Conservation (phyloP, 2,888 invertebrate species). For the Onchidella celtica region DNA sequence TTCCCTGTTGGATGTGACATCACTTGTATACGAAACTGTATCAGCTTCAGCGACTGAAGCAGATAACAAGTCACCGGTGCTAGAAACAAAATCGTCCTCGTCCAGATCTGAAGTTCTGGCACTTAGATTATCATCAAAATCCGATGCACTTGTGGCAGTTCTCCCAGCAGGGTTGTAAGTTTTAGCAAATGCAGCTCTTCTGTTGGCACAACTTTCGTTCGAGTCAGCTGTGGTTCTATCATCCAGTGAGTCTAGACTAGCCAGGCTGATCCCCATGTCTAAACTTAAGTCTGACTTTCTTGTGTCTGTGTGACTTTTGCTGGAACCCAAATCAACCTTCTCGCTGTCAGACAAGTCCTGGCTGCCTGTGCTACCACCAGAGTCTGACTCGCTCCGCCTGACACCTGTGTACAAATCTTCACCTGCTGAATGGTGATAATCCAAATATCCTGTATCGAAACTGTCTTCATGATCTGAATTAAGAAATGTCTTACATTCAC, state of each 20-base stretch:
- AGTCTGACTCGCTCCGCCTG: neutral
- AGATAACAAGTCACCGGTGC: neutral
- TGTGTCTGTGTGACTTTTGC: neutral
- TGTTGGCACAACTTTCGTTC: neutral
- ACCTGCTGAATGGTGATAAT: neutral
- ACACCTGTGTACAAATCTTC: neutral
- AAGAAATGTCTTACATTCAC: neutral
- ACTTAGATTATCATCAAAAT: no score
- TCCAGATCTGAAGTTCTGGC: neutral
- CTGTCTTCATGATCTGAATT: neutral
- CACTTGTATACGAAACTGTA: neutral
- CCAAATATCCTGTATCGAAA: neutral
- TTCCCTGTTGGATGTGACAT: neutral
- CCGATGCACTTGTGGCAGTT: no score
- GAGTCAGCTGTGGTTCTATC: neutral
- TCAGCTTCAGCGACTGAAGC: neutral
- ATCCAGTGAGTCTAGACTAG: slow-evolving; percentile 5
- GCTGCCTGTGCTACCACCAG: slow-evolving; percentile 25
- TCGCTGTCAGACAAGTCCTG: slow-evolving; percentile 14
- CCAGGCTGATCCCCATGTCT: slow-evolving; percentile 29
- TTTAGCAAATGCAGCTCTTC: neutral
- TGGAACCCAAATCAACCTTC: neutral
- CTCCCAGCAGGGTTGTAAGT: neutral
- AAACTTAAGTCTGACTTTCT: neutral
- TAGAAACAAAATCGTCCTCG: no score